phyloP scores from a whole-genome alignment of 2,797 vertebrate species.

The Chromis chromis region DNA sequence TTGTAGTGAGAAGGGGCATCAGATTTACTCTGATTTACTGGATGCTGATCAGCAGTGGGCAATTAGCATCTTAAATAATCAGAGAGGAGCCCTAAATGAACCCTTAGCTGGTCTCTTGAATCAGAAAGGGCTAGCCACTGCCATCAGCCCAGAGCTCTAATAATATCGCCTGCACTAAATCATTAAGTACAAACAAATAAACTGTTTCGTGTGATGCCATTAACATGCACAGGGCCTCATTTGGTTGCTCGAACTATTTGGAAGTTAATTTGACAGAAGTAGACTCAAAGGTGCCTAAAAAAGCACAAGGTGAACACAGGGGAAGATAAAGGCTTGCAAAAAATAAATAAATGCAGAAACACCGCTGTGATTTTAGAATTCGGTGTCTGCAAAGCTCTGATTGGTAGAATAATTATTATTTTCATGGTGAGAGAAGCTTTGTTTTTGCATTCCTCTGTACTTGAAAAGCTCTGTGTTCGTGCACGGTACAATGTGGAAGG shows the following conservation, averaged over 20 bases:
- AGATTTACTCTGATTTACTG: constrained; percentile 30
- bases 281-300: background rate
- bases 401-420: background rate
- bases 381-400: background rate
- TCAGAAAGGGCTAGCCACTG: constrained; percentile 36
- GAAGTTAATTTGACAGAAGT: constrained; percentile 13
- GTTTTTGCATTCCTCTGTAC: background rate
- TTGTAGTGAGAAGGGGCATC: constrained; percentile 20
- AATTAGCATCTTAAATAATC: constrained; percentile 46
- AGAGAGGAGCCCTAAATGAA: constrained; percentile 43
- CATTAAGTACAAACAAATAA: constrained; percentile 13
- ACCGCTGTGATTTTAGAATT: background rate
- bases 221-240: background rate
- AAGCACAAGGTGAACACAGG: background rate
- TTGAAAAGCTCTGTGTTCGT: too few relatives aligned
- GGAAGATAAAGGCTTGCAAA: background rate
- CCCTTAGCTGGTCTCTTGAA: constrained; percentile 40
- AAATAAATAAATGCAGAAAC: background rate
- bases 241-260: constrained; percentile 4
- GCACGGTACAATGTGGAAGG: too few relatives aligned
- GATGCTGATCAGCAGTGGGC: constrained; percentile 41
- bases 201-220: background rate
- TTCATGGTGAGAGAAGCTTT: background rate
- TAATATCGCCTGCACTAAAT: constrained; percentile 16
- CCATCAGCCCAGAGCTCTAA: constrained; percentile 26